Evolutionary conservation across 2,888 invertebrate species (phyloP), one percentile per base, ranked within the genome.

Genomic region (Lepidocyrtinus sp.): DNA sequence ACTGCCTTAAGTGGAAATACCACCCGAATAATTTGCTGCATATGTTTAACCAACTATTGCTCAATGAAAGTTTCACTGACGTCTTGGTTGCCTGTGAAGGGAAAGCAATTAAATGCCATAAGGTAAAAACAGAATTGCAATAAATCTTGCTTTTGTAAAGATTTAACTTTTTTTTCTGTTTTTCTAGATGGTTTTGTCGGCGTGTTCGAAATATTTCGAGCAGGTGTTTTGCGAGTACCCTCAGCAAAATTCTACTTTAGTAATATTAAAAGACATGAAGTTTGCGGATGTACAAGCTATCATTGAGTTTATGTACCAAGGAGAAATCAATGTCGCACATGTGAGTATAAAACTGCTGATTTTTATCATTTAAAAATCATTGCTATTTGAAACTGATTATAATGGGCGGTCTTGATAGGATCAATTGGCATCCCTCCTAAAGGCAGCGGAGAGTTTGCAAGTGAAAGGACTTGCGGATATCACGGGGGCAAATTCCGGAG

Each of bases 301-400:
- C 85, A 94, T 97, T 74, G 95, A 96, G 89, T 97, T 96, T 89
- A 97, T 97, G 96, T 97, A 97, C 89, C 95, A 95, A 88, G 97
- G 97, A 84, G 97, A 97, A 90, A 96, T 97, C 89, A 96, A 96
- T 90, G 96, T 97, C 78, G 95, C 96, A 88, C 96, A 96, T 90
- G 96, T 96, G 89, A 93, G 94, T 92, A 86, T 2, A 45, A 45
- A 45, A 12, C n/a, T n/a, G n/a, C n/a, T n/a, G n/a, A n/a, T n/a
- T n/a, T n/a, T n/a, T n/a, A n/a, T n/a, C n/a, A n/a, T n/a, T n/a
- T n/a, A n/a, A n/a, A n/a, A n/a, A n/a, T n/a, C n/a, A n/a, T n/a
- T n/a, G n/a, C n/a, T n/a, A n/a, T n/a, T n/a, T n/a, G n/a, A n/a
- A n/a, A n/a, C n/a, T n/a, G n/a, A n/a, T n/a, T n/a, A n/a, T n/a